These are phyloP conservation scores for Andrena trimmerana DNA, from an alignment of 2,888 invertebrate genomes.

Conservation along the genomic window DNA sequence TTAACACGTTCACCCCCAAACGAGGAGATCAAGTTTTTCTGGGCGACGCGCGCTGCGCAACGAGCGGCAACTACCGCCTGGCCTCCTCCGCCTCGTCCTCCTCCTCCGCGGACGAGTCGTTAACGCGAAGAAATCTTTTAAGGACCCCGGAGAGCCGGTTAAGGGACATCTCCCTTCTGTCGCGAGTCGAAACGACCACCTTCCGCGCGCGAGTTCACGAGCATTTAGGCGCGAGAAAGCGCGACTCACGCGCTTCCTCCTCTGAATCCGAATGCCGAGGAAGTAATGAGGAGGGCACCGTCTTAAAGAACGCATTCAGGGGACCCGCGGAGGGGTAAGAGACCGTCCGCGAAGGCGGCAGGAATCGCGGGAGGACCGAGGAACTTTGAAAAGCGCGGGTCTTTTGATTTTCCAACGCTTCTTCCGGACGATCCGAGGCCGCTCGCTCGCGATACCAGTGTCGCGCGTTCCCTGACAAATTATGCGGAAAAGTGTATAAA, in stretches of 20 bases:
- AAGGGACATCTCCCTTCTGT: constrained; percentile 13
- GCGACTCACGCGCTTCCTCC: constrained; percentile 20
- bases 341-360: constrained; percentile 19
- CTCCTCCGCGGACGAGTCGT: constrained; percentile 29
- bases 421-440: constrained; percentile 38
- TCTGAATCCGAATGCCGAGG: constrained; percentile 40
- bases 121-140: constrained; percentile 55
- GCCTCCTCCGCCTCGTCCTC: neutral
- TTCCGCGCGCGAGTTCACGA: constrained; percentile 14
- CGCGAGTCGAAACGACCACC: constrained; percentile 6
- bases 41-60: neutral
- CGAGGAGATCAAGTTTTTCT: constrained; percentile 27
- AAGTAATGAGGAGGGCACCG: constrained; percentile 57
- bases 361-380: constrained; percentile 33
- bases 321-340: constrained; percentile 5
- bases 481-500: constrained; percentile 79
- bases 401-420: constrained; percentile 54
- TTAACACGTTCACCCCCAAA: constrained; percentile 43
- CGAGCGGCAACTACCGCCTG: neutral
- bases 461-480: constrained; percentile 77
- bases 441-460: constrained; percentile 13
- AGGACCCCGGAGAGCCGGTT: constrained; percentile 13
- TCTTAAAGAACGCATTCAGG: constrained; percentile 58
- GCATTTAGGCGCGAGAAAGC: constrained; percentile 44
- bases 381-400: constrained; percentile 43